Evolutionary conservation across 2,797 vertebrate species (phyloP).

Genomic region (Sebastes aleutianus): DNA sequence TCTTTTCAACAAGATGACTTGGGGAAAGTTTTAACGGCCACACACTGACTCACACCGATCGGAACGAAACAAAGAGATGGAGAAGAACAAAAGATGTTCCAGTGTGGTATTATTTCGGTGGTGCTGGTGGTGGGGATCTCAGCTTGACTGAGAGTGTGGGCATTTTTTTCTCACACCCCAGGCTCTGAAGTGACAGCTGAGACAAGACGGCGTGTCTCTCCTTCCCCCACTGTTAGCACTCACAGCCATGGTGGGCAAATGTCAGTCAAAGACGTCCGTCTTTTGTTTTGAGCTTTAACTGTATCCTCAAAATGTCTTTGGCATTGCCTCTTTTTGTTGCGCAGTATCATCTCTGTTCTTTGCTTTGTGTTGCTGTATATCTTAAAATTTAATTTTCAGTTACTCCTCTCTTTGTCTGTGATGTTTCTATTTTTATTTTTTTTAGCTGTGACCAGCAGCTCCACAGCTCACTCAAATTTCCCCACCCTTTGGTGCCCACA

Average conservation of each 20-base stretch:
- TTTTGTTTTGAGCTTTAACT: constrained; percentile 20
- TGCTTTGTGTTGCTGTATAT: not conserved
- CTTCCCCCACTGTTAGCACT: constrained; percentile 28
- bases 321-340: not conserved
- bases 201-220: constrained; percentile 43
- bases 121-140: not conserved
- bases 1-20: constrained; percentile 41
- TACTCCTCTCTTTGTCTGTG: not conserved
- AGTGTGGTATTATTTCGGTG: not conserved
- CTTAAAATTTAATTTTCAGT: not conserved
- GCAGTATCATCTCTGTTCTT: not conserved
- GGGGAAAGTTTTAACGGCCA: constrained; percentile 32
- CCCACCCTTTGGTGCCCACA: not conserved
- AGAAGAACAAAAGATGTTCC: constrained; percentile 47
- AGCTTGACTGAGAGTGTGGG: constrained; percentile 43
- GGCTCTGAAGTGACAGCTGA: constrained; percentile 68
- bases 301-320: not conserved
- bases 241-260: constrained; percentile 41
- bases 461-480: too few species aligned
- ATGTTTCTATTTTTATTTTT: not conserved
- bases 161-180: constrained; percentile 41
- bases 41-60: constrained; percentile 21
- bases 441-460: not conserved
- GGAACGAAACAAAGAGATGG: constrained; percentile 16
- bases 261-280: constrained; percentile 52